Conservation (phyloP, 1,140 invertebrate genomes). For the Mylabris phalerata region DNA sequence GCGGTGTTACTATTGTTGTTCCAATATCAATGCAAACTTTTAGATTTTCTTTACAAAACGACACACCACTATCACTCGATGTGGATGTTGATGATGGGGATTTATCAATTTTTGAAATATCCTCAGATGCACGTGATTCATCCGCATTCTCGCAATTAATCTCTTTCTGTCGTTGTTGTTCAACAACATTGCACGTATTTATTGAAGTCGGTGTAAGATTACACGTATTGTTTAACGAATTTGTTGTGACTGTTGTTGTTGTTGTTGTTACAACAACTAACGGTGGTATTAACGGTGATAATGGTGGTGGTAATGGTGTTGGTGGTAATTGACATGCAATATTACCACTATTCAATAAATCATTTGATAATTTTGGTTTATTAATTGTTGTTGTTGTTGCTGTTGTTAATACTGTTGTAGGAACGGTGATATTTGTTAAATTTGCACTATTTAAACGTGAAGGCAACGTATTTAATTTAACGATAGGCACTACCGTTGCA, state of each 20-base stretch:
- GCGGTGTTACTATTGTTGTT: slow-evolving; percentile 24
- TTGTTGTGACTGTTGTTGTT: slow-evolving; percentile 2
- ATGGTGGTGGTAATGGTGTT: neutral
- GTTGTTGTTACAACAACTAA: slow-evolving; percentile 2
- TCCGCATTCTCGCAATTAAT: too few species aligned
- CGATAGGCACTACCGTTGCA: slow-evolving; percentile 40
- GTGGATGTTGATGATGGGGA: slow-evolving; percentile 18
- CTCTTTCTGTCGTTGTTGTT: neutral
- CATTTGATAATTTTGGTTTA: slow-evolving; percentile 19
- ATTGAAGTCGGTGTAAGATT: neutral
- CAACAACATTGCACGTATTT: neutral
- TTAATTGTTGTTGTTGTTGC: slow-evolving; percentile 33
- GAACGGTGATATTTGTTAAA: slow-evolving; percentile 10
- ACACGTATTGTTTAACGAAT: neutral
- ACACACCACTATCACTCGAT: slow-evolving; percentile 35
- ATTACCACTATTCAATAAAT: too few species aligned
- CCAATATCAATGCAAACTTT: slow-evolving; percentile 29
- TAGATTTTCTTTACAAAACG: slow-evolving; percentile 24
- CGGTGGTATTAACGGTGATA: neutral
- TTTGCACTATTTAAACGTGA: slow-evolving; percentile 25
- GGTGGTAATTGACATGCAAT: neutral
- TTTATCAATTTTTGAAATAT: neutral
- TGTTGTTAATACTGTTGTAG: slow-evolving; percentile 31
- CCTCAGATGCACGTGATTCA: neutral
- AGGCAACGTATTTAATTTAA: slow-evolving; percentile 38